Evolutionary conservation across 1,140 invertebrate species (phyloP).

Genomic region (Brachionus rotundiformis): DNA sequence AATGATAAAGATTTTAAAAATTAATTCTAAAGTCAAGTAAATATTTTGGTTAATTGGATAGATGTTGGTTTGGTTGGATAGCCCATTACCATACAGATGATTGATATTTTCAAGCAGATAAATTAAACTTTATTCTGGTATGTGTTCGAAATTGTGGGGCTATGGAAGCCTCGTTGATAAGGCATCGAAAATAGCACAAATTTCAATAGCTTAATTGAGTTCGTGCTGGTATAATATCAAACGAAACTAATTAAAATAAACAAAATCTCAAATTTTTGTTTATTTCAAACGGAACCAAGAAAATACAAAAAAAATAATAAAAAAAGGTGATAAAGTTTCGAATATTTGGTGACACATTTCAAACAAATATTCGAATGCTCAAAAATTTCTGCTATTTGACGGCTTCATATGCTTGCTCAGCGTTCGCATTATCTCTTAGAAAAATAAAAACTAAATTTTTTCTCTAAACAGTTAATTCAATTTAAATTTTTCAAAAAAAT

Average conservation of each 20-base stretch:
- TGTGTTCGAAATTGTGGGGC: neutral
- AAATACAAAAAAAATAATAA: neutral
- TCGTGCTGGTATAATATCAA: conserved; percentile 46
- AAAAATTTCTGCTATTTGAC: conserved; percentile 30
- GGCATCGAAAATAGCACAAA: neutral
- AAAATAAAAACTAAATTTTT: conserved; percentile 11
- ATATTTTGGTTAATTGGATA: neutral
- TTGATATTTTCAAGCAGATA: conserved; percentile 14
- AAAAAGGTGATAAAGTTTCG: conserved; percentile 31
- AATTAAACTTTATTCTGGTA: conserved; percentile 15
- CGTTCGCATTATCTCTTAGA: conserved; percentile 19
- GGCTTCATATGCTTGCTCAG: neutral
- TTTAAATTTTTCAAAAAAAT: conserved; percentile 38
- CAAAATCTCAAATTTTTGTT: neutral
- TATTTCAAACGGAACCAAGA: conserved; percentile 16
- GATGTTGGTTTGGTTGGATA: neutral
- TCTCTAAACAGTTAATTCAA: conserved; percentile 30
- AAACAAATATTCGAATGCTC: neutral
- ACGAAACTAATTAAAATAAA: conserved; percentile 34
- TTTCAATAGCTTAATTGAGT: conserved; percentile 16
- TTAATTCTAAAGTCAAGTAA: neutral
- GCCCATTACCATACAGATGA: neutral
- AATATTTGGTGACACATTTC: conserved; percentile 34
- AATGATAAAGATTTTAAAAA: neutral
- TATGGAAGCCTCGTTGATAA: neutral